A percentile compares a stretch with the other conserved stretches of the same genome.
phyloP scores from a whole-genome alignment of 2,888 invertebrate genomes.

The Ommatoiulus sabulosus region DNA sequence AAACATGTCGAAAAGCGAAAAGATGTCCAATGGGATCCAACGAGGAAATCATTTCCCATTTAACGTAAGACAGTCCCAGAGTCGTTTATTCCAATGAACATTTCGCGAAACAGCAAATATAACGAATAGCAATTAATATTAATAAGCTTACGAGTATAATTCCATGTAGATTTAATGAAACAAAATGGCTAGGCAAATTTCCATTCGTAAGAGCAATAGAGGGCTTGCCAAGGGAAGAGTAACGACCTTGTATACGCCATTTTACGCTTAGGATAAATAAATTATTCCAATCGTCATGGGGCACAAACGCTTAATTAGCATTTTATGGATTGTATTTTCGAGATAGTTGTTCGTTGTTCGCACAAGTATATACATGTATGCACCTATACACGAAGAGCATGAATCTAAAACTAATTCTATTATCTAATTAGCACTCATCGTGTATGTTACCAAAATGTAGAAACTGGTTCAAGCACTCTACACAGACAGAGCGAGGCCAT shows the following conservation, averaged over 20 bases:
- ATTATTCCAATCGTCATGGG: neutral
- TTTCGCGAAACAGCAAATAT: neutral
- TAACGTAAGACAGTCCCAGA: too few species aligned
- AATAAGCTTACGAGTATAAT: neutral
- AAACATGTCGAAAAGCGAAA: too few species aligned
- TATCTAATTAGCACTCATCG: conserved; percentile 15
- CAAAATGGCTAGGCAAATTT: neutral
- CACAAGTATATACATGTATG: neutral
- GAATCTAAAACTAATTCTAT: conserved; percentile 11
- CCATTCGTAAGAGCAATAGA: neutral
- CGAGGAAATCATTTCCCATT: too few species aligned
- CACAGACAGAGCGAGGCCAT: neutral
- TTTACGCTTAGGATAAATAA: neutral
- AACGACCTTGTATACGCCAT: neutral
- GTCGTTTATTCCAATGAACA: neutral
- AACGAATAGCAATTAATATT: neutral
- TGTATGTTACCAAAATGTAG: neutral
- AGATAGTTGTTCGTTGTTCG: neutral
- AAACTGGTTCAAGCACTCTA: neutral
- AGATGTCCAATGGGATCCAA: too few species aligned
- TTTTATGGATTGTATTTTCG: neutral
- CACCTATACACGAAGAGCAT: neutral
- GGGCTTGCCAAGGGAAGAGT: neutral
- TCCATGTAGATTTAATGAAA: neutral
- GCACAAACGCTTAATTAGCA: neutral